A percentile compares a stretch with the other conserved stretches of the same genome.
phyloP scores from a whole-genome alignment of 2,113 vertebrate genomes.

The Microtus montanus region DNA sequence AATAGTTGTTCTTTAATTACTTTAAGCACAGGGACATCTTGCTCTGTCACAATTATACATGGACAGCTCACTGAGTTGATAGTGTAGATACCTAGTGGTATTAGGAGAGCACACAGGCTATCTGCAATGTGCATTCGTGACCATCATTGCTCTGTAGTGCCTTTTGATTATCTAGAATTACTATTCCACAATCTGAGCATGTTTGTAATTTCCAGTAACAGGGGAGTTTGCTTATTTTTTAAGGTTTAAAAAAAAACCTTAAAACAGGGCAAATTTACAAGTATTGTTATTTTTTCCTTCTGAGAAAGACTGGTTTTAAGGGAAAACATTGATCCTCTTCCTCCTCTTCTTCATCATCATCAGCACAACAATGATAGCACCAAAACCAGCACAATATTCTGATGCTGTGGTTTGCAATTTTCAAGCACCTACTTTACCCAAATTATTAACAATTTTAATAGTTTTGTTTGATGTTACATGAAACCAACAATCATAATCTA shows the following conservation, averaged over 20 bases:
- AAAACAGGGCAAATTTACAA: background rate
- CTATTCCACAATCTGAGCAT: background rate
- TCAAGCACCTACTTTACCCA: background rate
- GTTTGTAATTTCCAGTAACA: slow-evolving; percentile 19
- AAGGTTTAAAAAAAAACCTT: background rate
- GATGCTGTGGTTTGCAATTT: background rate
- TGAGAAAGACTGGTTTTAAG: background rate
- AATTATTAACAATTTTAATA: background rate
- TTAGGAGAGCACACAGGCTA: background rate
- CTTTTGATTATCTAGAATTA: background rate
- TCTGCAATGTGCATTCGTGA: background rate
- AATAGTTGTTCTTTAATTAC: slow-evolving; percentile 28
- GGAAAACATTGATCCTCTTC: background rate
- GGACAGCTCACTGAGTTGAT: background rate
- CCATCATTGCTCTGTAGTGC: background rate
- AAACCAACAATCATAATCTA: background rate
- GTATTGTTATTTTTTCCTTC: slow-evolving; percentile 18
- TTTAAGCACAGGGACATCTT: background rate
- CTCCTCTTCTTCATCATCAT: too few relatives aligned
- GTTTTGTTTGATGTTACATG: background rate
- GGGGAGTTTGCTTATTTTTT: background rate
- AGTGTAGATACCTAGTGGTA: background rate
- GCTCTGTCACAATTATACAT: background rate
- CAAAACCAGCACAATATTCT: background rate
- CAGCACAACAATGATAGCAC: background rate